These are phyloP conservation scores for Indicator maculatus DNA, from an alignment of 2,113 vertebrate genomes.

Conservation along the genomic window DNA sequence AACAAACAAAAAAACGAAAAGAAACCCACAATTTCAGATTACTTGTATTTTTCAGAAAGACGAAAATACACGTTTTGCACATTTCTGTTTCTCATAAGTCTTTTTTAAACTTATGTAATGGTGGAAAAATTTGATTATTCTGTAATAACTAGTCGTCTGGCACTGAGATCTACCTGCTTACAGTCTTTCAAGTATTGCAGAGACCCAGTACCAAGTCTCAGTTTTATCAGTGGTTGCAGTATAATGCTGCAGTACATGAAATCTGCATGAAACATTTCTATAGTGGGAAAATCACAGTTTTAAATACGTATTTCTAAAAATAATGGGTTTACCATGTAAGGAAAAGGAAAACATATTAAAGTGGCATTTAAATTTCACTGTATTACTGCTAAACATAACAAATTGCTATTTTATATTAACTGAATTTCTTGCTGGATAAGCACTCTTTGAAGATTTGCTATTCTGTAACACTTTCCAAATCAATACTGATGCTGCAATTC, in stretches of 20 bases:
- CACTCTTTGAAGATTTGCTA: background rate
- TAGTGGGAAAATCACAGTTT: background rate
- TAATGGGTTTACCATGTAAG: background rate
- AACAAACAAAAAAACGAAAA: background rate
- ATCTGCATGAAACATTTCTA: background rate
- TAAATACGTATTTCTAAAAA: background rate
- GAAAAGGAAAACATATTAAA: background rate
- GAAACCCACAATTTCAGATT: background rate
- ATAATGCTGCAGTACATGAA: background rate
- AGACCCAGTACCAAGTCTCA: background rate
- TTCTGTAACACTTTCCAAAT: background rate
- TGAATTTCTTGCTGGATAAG: background rate
- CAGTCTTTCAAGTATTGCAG: background rate
- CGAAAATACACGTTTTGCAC: background rate
- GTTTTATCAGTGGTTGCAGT: background rate
- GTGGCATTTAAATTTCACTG: background rate
- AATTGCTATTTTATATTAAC: background rate
- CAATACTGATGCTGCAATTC: background rate
- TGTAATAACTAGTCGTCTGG: slow-evolving; percentile 20
- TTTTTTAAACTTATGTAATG: background rate
- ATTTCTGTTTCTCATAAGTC: background rate
- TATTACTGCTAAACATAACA: background rate
- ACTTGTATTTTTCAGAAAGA: background rate
- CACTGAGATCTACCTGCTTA: slow-evolving; percentile 74
- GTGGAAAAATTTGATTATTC: background rate